phyloP scores from a whole-genome alignment of 1,140 invertebrate genomes.

The Apis laboriosa region DNA sequence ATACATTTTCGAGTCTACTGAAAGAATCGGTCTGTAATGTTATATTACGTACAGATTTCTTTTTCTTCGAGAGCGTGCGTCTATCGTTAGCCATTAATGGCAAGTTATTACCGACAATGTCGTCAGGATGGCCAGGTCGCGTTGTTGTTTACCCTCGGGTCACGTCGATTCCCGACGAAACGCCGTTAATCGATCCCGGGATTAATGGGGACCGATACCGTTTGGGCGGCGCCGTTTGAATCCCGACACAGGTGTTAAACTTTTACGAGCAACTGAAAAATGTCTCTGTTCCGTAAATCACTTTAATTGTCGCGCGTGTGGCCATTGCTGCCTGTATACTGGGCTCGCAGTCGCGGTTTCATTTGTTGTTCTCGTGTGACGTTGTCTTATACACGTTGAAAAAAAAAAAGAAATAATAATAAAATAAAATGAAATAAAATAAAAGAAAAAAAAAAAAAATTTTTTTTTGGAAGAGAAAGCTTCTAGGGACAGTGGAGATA shows the following conservation, averaged over 20 bases:
- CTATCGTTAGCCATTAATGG: constrained; percentile 61
- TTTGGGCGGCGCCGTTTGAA: constrained; percentile 15
- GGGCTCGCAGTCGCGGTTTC: not conserved
- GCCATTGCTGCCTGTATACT: not conserved
- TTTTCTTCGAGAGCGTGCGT: constrained; percentile 37
- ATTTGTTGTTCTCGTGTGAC: not conserved
- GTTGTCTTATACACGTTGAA: not conserved
- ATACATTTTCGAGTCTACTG: too few relatives aligned
- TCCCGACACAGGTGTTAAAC: constrained; percentile 47
- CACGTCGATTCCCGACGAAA: constrained; percentile 45
- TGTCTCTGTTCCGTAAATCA: constrained; percentile 43
- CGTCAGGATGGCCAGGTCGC: constrained; percentile 33
- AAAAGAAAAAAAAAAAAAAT: accelerated
- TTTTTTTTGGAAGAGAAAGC: not conserved
- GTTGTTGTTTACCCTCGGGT: constrained; percentile 51
- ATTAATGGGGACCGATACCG: constrained; percentile 43
- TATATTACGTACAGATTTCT: not conserved
- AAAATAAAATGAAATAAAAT: too few relatives aligned
- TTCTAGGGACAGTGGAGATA: not conserved
- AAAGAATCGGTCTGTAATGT: too few relatives aligned
- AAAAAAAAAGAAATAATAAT: not conserved
- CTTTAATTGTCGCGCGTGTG: constrained; percentile 35
- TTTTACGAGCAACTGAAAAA: constrained; percentile 50
- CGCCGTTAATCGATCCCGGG: constrained; percentile 54
- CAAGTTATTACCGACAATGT: constrained; percentile 64